Evolutionary conservation across 2,888 invertebrate genomes (phyloP), one percentile per base, ranked within the genome.

Genomic region (Microctonus brassicae): DNA sequence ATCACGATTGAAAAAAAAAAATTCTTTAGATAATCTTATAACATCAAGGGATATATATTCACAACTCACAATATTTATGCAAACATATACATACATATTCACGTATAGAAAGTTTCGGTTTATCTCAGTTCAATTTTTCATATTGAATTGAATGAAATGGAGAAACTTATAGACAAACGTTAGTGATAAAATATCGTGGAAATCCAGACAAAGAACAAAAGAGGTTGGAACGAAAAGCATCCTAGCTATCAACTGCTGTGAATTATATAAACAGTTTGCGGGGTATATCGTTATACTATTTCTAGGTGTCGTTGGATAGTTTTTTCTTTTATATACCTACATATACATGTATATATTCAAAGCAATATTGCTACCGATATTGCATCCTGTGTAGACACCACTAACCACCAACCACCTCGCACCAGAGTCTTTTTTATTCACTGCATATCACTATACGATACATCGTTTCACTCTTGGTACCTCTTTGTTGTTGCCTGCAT

Each of bases 231-330:
- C 29, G 29, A 29, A 29, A 29, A 29, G 29, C 3, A 29, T 7
- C 17, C 5, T 74, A 73, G 60, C 77, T 76, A 75, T 76, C 75
- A 73, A 20, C 58, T 66, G 29, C 72, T 65, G 80, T 82, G 83
- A 83, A 81, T 83, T 83, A 82, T 82, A 82, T 80, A 81, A 81
- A 81, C 81, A 78, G 83, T 80, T 82, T 82, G 80, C 78, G 82
- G 82, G 82, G 82, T 83, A 82, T n/a, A n/a, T 83, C 82, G 80
- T 74, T 69, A 78, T 10, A n/a, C 75, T 80, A 76, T 77, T 78
- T 76, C 77, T 75, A 72, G 73, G 73, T 78, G 77, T 75, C 78
- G 78, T 78, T 77, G 76, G 6, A 42, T 42, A 11, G 29, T 29
- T 29, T 29, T 29, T 3, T 7, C 7, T 29, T 5, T 29, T 5